Evolutionary conservation across 2,113 vertebrate genomes (phyloP).

Genomic region (Lipotes vexillifer): DNA sequence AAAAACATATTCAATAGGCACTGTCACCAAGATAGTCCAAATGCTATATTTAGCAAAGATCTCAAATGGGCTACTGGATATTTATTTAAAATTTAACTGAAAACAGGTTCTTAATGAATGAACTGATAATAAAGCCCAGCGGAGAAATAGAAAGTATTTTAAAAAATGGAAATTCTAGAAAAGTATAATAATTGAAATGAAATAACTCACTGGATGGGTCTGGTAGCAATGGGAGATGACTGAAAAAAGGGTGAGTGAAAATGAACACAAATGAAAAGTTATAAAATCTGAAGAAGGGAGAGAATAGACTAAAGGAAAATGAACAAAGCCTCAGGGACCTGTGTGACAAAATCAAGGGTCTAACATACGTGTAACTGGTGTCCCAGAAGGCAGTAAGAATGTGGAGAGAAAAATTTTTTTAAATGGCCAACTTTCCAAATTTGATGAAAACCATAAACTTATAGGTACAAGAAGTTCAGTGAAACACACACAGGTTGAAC

Average conservation of each 20-base stretch:
- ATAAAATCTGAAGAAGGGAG: not conserved
- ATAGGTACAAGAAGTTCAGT: not conserved
- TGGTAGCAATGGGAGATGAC: not conserved
- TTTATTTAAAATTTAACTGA: not conserved
- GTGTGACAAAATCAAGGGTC: not conserved
- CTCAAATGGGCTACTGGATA: not conserved
- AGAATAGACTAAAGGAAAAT: not conserved
- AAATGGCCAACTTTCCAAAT: not conserved
- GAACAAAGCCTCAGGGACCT: not conserved
- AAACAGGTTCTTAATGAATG: not conserved
- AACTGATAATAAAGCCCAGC: not conserved
- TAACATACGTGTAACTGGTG: not conserved
- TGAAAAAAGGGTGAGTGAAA: not conserved
- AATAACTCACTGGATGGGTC: not conserved
- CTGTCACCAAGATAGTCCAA: not conserved
- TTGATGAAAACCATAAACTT: not conserved
- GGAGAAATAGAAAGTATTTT: not conserved
- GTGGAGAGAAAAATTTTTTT: not conserved
- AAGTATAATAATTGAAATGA: not conserved
- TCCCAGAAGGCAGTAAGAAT: not conserved
- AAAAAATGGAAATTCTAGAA: not conserved
- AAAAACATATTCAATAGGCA: not conserved
- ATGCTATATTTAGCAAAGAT: not conserved
- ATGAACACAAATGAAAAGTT: not conserved
- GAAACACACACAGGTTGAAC: not conserved